Conservation (phyloP, 2,888 invertebrate species). For the Himalopsyche tibetana region DNA sequence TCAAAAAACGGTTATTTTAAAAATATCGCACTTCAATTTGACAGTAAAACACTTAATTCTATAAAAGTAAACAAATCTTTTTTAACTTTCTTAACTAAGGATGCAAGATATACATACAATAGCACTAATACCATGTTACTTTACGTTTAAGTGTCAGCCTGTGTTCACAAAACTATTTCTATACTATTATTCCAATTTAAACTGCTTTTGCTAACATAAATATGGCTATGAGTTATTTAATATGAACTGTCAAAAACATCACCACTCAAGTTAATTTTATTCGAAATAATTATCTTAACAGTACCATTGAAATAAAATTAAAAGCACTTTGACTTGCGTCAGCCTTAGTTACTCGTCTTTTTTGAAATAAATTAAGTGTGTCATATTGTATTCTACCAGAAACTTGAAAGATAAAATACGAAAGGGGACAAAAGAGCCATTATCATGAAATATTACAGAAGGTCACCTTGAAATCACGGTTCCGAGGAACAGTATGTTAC, state of each 20-base stretch:
- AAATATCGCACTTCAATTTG: too few species aligned
- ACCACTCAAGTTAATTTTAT: constrained; percentile 25
- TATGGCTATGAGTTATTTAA: constrained; percentile 12
- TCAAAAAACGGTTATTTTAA: too few species aligned
- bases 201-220: constrained; percentile 19
- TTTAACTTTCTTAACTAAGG: too few species aligned
- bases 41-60: too few species aligned
- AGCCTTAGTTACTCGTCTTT: background rate
- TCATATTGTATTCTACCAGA: background rate
- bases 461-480: too few species aligned
- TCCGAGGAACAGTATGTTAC: too few species aligned
- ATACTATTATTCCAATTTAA: background rate
- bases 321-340: constrained; percentile 22
- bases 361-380: constrained; percentile 24
- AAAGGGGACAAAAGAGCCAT: too few species aligned
- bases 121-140: too few species aligned
- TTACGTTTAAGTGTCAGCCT: background rate
- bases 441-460: too few species aligned
- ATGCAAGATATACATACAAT: too few species aligned
- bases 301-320: constrained; percentile 26
- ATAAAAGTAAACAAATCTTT: too few species aligned
- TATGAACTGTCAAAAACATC: constrained; percentile 4
- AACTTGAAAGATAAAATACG: background rate
- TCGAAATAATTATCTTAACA: constrained; percentile 23
- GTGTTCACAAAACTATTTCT: background rate